phyloP scores from a whole-genome alignment of 2,888 invertebrate genomes.

The Schizotus pectinicornis region DNA sequence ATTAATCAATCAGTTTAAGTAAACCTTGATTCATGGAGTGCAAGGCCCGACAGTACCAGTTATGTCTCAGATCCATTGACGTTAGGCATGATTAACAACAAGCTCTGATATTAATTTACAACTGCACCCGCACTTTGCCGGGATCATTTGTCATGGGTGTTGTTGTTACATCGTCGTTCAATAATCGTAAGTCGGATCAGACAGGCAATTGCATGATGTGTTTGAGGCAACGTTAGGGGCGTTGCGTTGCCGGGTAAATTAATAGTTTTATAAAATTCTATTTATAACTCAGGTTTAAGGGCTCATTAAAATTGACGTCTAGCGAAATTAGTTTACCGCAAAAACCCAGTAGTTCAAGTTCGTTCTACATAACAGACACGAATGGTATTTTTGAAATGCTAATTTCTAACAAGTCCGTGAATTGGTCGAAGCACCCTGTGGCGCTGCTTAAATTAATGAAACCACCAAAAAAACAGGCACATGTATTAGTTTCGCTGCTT shows the following conservation, averaged over 20 bases:
- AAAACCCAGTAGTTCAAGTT: too few relatives aligned
- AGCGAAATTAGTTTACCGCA: not conserved
- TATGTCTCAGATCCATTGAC: not conserved
- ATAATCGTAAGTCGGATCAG: not conserved
- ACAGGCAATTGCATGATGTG: slow-evolving; percentile 19
- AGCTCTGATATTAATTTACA: slow-evolving; percentile 10
- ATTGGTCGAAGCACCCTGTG: too few relatives aligned
- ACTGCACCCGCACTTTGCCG: not conserved
- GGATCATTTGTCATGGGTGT: slow-evolving; percentile 11
- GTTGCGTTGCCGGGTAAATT: slow-evolving; percentile 15
- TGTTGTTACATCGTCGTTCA: slow-evolving; percentile 1
- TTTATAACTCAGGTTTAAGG: not conserved
- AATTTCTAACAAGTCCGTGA: too few relatives aligned
- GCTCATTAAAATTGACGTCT: slow-evolving; percentile 5
- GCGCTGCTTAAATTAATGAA: too few relatives aligned
- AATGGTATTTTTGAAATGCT: too few relatives aligned
- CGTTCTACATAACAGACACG: too few relatives aligned
- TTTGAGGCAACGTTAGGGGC: slow-evolving; percentile 8
- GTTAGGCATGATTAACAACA: slow-evolving; percentile 8
- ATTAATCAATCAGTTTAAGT: not conserved
- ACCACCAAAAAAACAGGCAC: too few relatives aligned
- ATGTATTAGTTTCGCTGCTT: too few relatives aligned
- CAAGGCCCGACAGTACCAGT: not conserved
- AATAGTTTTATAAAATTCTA: slow-evolving; percentile 10
- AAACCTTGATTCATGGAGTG: slow-evolving; percentile 7